Evolutionary conservation across 2,113 vertebrate species (phyloP).

Genomic region (Esox niger): DNA sequence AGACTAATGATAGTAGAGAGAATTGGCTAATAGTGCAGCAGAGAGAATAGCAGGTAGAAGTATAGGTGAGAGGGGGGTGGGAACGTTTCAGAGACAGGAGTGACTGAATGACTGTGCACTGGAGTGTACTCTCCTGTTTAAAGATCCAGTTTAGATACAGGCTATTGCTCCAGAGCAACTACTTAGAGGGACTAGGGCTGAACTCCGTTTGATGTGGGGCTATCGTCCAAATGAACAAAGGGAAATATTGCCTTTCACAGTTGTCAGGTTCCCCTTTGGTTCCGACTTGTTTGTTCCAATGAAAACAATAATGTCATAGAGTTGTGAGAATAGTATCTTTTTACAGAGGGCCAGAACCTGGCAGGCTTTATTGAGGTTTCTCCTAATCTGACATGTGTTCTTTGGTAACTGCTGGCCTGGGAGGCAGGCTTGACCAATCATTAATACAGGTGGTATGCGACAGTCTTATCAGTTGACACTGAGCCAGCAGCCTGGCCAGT

Average conservation of each 20-base stretch:
- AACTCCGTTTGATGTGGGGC: slow-evolving; percentile 1
- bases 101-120: background rate
- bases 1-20: too few species aligned
- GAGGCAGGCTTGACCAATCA: slow-evolving; percentile 45
- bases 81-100: background rate
- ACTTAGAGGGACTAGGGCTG: background rate
- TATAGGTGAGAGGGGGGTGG: background rate
- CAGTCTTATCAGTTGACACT: slow-evolving; percentile 46
- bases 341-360: background rate
- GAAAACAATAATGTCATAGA: background rate
- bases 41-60: background rate
- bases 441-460: slow-evolving; percentile 55
- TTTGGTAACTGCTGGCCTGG: background rate
- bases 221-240: background rate
- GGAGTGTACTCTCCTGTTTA: slow-evolving; percentile 1
- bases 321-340: background rate
- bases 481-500: slow-evolving; percentile 33
- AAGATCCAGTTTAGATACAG: slow-evolving; percentile 3
- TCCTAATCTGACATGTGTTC: background rate
- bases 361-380: background rate
- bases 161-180: background rate
- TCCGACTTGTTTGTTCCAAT: background rate
- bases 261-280: background rate
- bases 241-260: background rate
- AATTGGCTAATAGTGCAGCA: background rate